These are phyloP conservation scores for Oenanthe oenanthe DNA, from an alignment of 2,113 vertebrate genomes.

Conservation along the genomic window DNA sequence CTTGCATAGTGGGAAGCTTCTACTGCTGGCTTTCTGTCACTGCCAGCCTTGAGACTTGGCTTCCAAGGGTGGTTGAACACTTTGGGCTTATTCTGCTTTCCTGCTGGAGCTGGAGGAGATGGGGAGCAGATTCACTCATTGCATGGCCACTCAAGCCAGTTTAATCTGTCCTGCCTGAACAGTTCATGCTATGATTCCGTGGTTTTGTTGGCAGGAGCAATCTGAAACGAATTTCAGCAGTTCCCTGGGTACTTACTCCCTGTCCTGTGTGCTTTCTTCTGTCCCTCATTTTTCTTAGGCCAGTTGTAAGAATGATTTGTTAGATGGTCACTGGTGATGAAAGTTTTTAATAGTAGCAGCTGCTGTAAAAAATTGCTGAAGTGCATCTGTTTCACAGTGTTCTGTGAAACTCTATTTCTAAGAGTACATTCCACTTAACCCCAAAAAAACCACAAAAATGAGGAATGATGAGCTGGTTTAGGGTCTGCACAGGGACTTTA, in stretches of 20 bases:
- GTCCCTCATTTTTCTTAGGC: neutral
- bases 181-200: neutral
- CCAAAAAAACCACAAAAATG: neutral
- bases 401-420: neutral
- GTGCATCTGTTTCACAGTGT: neutral
- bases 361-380: constrained; percentile 1
- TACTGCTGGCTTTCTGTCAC: constrained; percentile 12
- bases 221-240: neutral
- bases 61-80: neutral
- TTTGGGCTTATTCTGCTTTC: neutral
- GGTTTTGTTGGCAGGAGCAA: neutral
- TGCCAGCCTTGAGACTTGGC: constrained; percentile 23
- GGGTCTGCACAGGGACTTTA: neutral
- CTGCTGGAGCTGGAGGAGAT: neutral
- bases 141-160: neutral
- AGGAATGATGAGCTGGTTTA: neutral
- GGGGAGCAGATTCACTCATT: neutral
- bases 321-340: neutral
- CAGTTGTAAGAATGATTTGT: neutral
- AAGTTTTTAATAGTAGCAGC: neutral
- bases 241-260: neutral
- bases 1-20: neutral
- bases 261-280: neutral
- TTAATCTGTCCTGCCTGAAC: neutral
- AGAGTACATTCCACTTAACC: neutral